phyloP scores from a whole-genome alignment of 2,797 vertebrate species.

The Pipistrellus pygmaeus region DNA sequence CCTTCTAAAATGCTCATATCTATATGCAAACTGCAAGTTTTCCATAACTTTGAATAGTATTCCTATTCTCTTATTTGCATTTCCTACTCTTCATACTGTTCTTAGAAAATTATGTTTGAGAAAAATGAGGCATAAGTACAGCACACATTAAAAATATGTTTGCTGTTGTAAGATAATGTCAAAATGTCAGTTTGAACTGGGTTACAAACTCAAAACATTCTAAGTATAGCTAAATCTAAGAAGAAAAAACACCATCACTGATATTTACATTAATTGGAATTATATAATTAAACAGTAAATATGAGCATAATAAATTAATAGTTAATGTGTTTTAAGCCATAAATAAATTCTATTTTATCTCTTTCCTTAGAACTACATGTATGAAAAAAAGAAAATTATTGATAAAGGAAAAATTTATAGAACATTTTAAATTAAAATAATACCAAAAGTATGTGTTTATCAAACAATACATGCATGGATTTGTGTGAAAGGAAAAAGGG shows the following conservation, averaged over 20 bases:
- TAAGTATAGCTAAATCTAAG: neutral
- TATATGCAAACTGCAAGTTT: neutral
- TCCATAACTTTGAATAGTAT: neutral
- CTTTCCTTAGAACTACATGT: neutral
- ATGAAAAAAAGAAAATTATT: neutral
- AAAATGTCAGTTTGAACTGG: neutral
- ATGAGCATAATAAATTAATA: neutral
- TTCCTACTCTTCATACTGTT: neutral
- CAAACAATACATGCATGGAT: neutral
- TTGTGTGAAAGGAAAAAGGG: neutral
- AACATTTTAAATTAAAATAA: slow-evolving; percentile 38
- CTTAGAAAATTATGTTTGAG: slow-evolving; percentile 5
- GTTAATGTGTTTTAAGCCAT: neutral
- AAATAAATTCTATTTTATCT: slow-evolving; percentile 2
- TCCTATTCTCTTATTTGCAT: neutral
- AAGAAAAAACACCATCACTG: neutral
- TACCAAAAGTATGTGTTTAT: neutral
- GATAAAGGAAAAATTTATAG: neutral
- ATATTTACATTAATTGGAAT: slow-evolving; percentile 14
- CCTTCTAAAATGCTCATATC: neutral
- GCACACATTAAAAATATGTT: neutral
- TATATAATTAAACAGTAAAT: slow-evolving; percentile 5
- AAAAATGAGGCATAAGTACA: neutral
- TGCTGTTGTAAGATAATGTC: neutral
- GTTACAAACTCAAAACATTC: neutral